Evolutionary conservation across 2,797 vertebrate genomes (phyloP).

Genomic region (Sylvilagus floridanus): DNA sequence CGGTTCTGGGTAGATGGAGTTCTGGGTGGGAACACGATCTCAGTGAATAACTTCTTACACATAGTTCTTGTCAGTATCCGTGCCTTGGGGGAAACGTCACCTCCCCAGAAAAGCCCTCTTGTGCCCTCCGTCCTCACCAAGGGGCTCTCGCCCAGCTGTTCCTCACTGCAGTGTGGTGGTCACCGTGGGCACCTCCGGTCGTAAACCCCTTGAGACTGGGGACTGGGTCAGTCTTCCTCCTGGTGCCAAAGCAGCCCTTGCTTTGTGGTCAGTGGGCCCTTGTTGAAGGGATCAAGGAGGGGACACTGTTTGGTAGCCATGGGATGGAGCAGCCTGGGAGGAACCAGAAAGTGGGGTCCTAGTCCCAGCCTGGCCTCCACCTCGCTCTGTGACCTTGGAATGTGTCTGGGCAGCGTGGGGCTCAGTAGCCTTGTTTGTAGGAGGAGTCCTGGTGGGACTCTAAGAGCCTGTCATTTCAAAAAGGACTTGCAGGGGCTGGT

Average conservation of each 20-base stretch:
- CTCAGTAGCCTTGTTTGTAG: background rate
- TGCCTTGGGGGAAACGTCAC: background rate
- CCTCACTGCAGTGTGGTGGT: accelerated
- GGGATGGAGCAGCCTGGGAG: background rate
- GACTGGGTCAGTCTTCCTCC: background rate
- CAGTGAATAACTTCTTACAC: background rate
- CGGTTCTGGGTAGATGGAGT: background rate
- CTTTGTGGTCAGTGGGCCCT: accelerated
- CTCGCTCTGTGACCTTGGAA: background rate
- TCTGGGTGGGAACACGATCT: background rate
- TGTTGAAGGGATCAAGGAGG: background rate
- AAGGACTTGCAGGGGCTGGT: background rate
- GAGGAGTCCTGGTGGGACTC: background rate
- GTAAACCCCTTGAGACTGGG: background rate
- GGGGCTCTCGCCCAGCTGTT: background rate
- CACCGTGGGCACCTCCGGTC: background rate
- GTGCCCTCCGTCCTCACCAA: accelerated
- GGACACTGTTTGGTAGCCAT: no score
- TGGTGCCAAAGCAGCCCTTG: background rate
- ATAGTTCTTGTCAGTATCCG: background rate
- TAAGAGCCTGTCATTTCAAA: background rate
- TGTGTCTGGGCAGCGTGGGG: background rate
- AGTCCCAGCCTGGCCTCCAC: background rate
- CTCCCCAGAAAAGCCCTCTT: background rate
- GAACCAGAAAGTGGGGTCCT: accelerated